Evolutionary conservation across 2,888 invertebrate species (phyloP).

Genomic region (Atrina japonica): DNA sequence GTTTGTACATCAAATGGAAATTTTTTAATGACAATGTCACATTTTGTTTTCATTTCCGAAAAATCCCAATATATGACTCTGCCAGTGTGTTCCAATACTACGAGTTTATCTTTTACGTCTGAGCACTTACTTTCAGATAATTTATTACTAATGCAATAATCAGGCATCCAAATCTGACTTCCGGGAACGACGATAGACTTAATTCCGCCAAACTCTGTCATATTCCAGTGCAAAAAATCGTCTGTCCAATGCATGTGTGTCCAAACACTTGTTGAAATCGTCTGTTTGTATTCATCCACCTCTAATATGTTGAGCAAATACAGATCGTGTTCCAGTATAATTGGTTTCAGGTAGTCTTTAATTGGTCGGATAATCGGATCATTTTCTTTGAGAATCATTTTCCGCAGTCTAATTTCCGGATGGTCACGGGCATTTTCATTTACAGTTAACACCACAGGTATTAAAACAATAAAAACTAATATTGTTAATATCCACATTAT

Average conservation of each 20-base stretch:
- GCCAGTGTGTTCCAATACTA: neutral
- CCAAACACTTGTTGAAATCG: slow-evolving; percentile 7
- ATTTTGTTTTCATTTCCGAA: neutral
- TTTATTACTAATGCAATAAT: neutral
- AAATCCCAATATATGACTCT: neutral
- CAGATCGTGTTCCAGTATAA: too few species aligned
- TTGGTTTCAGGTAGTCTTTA: too few species aligned
- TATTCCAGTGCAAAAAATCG: neutral
- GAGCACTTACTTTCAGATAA: slow-evolving; percentile 7
- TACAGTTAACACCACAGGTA: too few species aligned
- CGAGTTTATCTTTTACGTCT: neutral
- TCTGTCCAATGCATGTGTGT: slow-evolving; percentile 5
- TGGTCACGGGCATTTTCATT: too few species aligned
- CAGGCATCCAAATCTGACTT: neutral
- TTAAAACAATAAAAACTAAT: too few species aligned
- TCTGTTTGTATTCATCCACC: slow-evolving; percentile 5
- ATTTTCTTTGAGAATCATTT: too few species aligned
- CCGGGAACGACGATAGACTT: neutral
- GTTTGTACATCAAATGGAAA: slow-evolving; percentile 18
- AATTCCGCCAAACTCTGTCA: neutral
- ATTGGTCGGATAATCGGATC: too few species aligned
- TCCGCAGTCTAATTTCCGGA: too few species aligned
- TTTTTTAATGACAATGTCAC: neutral
- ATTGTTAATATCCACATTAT: too few species aligned
- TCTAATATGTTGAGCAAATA: neutral